Base-by-base conservation (phyloP, 2,888 invertebrate genomes). In the Agrenia bidenticulata region DNA sequence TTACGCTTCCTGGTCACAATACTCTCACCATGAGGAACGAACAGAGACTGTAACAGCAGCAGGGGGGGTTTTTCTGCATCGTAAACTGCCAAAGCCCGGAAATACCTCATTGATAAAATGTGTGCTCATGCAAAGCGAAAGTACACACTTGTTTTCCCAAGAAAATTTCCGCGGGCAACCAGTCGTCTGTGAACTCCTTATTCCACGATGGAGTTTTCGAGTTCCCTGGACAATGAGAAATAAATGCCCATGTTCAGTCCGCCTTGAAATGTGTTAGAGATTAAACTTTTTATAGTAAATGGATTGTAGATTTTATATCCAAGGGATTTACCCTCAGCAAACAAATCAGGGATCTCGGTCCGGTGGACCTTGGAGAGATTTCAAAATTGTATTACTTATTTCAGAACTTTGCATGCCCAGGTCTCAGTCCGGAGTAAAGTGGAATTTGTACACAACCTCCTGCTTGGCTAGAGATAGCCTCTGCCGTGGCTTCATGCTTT, bases 51-150 rank as follows among this genome's bases (percentile, higher is more conserved):
- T 32, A 32, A 32, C 32, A 32, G 5, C 32, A 32, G 15, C 5
- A n/a, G 17, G 55, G 15, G 24, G 32, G 17, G 55, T 11, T 55
- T 55, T 55, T 55, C 55, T 55, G 55, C 55, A 55, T 55, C 55
- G 55, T 55, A 55, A 55, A 55, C 27, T 27, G 55, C 55, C 23
- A 55, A 55, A 23, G 13, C n/a, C 32, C 32, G 55, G 55, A 55
- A 55, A 24, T 27, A 55, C 51, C 26, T 57, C 56, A 57, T 57
- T 57, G 56, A 57, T 37, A 41, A 57, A 57, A 57, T 57, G 56
- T 37, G 24, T 57, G 37, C 39, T 57, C 56, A 57, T 57, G 56
- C 56, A 57, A 21, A 57, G 41, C 56, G 19, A 57, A 57, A 57
- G 41, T 57, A 21, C 56, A 57, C 41, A 57, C 41, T 57, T 57